Base-by-base conservation (phyloP, 2,888 invertebrate species). In the Dioctria linearis region DNA sequence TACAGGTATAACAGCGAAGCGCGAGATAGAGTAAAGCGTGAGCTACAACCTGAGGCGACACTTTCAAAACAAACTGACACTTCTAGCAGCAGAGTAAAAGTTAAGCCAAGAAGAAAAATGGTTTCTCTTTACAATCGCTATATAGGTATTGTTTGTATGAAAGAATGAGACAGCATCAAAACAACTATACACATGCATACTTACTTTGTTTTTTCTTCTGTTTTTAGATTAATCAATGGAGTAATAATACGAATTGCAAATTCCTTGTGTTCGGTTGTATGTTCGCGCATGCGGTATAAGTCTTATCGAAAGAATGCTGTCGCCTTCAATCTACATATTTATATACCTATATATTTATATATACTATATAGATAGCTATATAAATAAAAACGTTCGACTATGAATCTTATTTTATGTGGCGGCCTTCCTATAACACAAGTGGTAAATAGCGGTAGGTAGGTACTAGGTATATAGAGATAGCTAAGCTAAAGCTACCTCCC, bases 21-120 rank as follows among this genome's bases (percentile, higher is more conserved):
- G 11, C 6, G 4, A n/a, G 4, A 54, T 54, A 54, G 54, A 54
- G 2, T 25, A 54, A n/a, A 54, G n/a, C n/a, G 54, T 6, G n/a
- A 57, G n/a, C 4, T 11, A 25, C 57, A 57, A 25, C 57, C 57
- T 37, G 37, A 61, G 61, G 39, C 61, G 39, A 61, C 11, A 57
- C 43, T 40, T 73, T 73, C 73, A 73, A 73, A 73, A 73, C 73
- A 73, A 73, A 73, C 73, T 13, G 43, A 73, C 42, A 57, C 73
- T 39, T n/a, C 57, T n/a, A 25, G 25, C 25, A 25, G 25, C 2
- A 25, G 25, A 25, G 25, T 25, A 25, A 25, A 25, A 25, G 25
- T 25, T 25, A 25, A 25, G 25, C 2, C 2, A 25, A 1, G 25
- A 25, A 25, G 25, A 25, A 25, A 25, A 25, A 25, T 25, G 25